These are phyloP conservation scores for Quiscalus mexicanus DNA, from an alignment of 2,113 vertebrate genomes.

Conservation along the genomic window DNA sequence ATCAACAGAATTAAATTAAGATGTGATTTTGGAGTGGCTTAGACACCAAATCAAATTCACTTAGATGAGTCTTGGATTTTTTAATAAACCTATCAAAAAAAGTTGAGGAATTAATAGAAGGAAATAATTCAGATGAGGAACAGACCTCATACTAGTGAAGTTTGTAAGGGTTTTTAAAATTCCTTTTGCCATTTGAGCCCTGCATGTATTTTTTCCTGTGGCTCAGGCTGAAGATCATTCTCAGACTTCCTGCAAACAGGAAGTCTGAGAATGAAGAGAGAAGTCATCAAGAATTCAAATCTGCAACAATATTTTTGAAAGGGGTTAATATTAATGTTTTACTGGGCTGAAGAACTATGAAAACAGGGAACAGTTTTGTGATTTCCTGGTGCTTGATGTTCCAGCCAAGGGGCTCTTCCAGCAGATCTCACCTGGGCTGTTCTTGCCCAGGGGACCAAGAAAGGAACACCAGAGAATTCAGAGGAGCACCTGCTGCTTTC, in stretches of 20 bases:
- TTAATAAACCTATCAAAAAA: not conserved
- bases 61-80: not conserved
- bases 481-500: not conserved
- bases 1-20: slow-evolving; percentile 45
- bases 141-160: not conserved
- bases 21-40: slow-evolving; percentile 13
- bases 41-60: slow-evolving; percentile 27
- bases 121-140: not conserved
- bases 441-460: not conserved
- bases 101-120: not conserved
- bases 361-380: not conserved
- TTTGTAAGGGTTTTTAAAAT: not conserved
- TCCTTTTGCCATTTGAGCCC: not conserved
- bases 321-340: not conserved
- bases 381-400: not conserved
- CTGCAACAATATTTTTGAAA: not conserved
- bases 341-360: not conserved
- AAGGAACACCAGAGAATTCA: not conserved
- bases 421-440: not conserved
- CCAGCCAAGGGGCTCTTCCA: not conserved
- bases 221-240: not conserved
- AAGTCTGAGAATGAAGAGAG: not conserved
- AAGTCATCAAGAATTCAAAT: not conserved
- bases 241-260: not conserved
- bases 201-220: not conserved